Conservation (phyloP, 2,888 invertebrate genomes). For the Galerucella nymphaeae region DNA sequence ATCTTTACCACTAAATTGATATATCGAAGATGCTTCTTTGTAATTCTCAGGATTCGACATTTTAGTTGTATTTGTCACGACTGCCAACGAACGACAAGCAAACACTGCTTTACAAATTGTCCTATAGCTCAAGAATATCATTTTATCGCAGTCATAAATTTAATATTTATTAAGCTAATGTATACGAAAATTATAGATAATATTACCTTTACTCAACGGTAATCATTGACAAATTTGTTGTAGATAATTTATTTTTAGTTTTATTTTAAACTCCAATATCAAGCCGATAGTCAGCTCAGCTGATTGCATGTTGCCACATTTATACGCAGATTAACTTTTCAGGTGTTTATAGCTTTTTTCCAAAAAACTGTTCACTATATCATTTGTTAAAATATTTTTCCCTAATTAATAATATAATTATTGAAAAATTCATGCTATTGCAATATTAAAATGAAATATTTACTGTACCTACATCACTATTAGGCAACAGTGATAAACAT, state of each 20-base stretch:
- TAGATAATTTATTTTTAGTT: slow-evolving; percentile 2
- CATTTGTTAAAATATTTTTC: too few relatives aligned
- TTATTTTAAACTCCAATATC: slow-evolving; percentile 13
- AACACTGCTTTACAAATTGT: slow-evolving; percentile 38
- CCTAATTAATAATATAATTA: too few relatives aligned
- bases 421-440: too few relatives aligned
- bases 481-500: too few relatives aligned
- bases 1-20: slow-evolving; percentile 83
- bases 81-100: slow-evolving; percentile 37
- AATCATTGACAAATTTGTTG: background rate
- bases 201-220: background rate
- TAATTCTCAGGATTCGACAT: slow-evolving; percentile 65
- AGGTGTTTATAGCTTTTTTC: background rate
- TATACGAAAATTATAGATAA: background rate
- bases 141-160: slow-evolving; percentile 23
- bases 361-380: too few relatives aligned
- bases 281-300: slow-evolving; percentile 12
- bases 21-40: slow-evolving; percentile 78
- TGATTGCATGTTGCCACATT: slow-evolving; percentile 9
- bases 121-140: slow-evolving; percentile 39
- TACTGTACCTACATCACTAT: too few relatives aligned
- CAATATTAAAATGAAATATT: too few relatives aligned
- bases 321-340: background rate
- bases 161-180: background rate
- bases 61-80: slow-evolving; percentile 31